These are phyloP conservation scores for Pogonocichla stellata DNA, from an alignment of 2,113 vertebrate genomes.

Conservation along the genomic window DNA sequence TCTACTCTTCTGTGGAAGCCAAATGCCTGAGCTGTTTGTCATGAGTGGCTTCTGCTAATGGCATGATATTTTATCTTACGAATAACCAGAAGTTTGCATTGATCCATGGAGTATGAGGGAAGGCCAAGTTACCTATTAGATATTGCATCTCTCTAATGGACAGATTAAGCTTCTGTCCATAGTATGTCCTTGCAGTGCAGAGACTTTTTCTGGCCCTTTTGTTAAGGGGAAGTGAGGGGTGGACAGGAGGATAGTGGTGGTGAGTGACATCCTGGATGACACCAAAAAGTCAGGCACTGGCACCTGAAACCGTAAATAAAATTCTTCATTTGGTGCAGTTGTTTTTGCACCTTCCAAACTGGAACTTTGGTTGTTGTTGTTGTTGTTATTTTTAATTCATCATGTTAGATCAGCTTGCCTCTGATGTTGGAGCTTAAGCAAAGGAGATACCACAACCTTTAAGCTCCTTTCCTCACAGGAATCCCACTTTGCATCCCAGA, in stretches of 20 bases:
- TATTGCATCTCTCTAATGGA: neutral
- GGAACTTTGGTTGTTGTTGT: neutral
- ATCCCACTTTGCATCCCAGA: neutral
- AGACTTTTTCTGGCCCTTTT: neutral
- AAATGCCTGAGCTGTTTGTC: neutral
- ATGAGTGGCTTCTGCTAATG: neutral
- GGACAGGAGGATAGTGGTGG: fast-evolving
- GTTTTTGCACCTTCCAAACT: neutral
- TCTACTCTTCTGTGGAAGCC: neutral
- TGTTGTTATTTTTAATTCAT: neutral
- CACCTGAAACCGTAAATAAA: neutral
- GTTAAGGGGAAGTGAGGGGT: fast-evolving
- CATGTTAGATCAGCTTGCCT: neutral
- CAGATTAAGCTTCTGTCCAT: neutral
- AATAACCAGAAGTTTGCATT: neutral
- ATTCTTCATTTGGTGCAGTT: neutral
- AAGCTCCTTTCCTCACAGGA: neutral
- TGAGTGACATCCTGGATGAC: neutral
- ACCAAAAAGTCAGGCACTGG: neutral
- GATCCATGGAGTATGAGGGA: neutral
- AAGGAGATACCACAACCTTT: neutral
- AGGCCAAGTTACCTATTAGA: neutral
- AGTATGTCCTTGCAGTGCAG: neutral
- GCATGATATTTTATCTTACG: neutral
- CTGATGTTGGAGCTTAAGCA: neutral